A percentile compares a stretch with the other conserved stretches of the same genome.
phyloP scores from a whole-genome alignment of 2,113 vertebrate genomes.

The Cygnus buccinator region DNA sequence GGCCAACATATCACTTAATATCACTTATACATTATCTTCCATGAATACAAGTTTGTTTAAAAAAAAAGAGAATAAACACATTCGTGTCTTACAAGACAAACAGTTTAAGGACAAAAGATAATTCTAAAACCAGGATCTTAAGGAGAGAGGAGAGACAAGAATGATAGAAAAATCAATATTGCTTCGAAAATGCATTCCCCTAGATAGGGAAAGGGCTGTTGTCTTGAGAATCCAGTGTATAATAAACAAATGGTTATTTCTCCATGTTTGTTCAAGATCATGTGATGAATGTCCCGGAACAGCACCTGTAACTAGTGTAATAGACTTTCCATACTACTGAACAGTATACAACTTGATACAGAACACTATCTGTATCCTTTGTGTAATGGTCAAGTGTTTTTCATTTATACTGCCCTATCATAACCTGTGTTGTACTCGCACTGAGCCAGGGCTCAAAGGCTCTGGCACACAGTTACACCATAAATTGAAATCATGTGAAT shows the following conservation, averaged over 20 bases:
- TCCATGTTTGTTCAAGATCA: constrained; percentile 21
- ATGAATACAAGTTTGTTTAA: background rate
- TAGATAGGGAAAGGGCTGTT: background rate
- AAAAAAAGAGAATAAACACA: background rate
- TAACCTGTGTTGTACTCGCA: background rate
- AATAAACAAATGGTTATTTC: background rate
- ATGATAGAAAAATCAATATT: constrained; percentile 1
- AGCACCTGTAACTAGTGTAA: background rate
- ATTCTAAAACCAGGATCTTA: background rate
- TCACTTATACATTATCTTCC: background rate
- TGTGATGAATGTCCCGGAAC: background rate
- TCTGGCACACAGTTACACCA: constrained; percentile 12
- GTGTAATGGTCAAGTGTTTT: constrained; percentile 11
- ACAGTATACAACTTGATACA: constrained; percentile 6
- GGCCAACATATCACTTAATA: background rate
- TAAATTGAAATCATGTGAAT: constrained; percentile 59
- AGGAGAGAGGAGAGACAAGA: background rate
- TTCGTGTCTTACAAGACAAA: background rate
- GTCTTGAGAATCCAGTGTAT: background rate
- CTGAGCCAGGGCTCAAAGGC: constrained; percentile 42
- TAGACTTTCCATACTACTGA: background rate
- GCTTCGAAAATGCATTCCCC: background rate
- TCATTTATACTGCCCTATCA: constrained; percentile 36
- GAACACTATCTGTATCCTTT: background rate
- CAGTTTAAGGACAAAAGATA: background rate